A percentile compares a stretch with the other conserved stretches of the same genome.
Conservation (phyloP, 1,140 invertebrate genomes). For the Zophobas atratus region DNA sequence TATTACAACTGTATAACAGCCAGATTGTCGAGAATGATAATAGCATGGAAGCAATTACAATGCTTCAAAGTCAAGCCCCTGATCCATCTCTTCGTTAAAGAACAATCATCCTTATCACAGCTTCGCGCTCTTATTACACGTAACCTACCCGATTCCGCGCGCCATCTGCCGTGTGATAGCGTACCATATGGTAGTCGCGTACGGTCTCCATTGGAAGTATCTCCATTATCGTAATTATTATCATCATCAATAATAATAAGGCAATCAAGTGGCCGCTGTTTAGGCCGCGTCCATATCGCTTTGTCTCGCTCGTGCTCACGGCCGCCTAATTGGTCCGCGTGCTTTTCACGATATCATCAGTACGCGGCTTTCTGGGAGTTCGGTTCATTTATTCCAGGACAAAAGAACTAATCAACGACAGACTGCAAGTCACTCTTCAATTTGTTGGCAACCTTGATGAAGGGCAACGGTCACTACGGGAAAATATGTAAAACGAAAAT, state of each 20-base stretch:
- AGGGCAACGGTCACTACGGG: constrained; percentile 18
- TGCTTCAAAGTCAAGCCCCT: no score
- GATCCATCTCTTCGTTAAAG: no score
- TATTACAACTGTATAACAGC: no score
- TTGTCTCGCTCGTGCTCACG: constrained; percentile 38
- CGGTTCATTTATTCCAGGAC: constrained; percentile 53
- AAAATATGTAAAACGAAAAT: constrained; percentile 23
- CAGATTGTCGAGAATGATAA: no score
- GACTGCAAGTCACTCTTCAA: constrained; percentile 53
- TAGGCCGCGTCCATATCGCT: constrained; percentile 16
- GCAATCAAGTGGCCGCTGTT: constrained; percentile 27
- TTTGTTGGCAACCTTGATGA: constrained; percentile 24
- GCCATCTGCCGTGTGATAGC: constrained; percentile 1
- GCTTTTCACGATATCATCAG: constrained; percentile 28
- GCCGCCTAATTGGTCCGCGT: constrained; percentile 7
- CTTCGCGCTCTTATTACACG: neutral
- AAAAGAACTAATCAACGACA: constrained; percentile 54
- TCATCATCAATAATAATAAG: constrained; percentile 43
- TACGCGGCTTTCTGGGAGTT: constrained; percentile 42
- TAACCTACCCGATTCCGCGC: neutral
- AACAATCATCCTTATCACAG: neutral
- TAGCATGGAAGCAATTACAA: no score
- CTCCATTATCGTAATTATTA: constrained; percentile 37
- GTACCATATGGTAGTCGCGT: constrained; percentile 37
- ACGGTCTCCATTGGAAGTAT: constrained; percentile 32